These are phyloP conservation scores for Arnoldichthys spilopterus DNA, from an alignment of 2,797 vertebrate species.

Conservation along the genomic window DNA sequence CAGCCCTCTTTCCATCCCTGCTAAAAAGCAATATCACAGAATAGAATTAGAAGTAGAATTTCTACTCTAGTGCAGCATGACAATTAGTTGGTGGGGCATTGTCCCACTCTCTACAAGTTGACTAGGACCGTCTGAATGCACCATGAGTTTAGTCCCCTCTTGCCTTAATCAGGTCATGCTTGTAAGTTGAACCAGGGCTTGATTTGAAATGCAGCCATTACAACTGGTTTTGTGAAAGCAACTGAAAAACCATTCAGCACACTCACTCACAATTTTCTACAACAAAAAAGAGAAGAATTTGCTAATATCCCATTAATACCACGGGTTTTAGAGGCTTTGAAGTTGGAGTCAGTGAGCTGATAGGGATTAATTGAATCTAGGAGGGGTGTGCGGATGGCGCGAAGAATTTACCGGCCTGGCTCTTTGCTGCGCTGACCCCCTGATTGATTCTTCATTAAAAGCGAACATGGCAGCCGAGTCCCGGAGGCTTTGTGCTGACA, in stretches of 20 bases:
- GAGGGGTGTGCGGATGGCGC: conserved; percentile 60
- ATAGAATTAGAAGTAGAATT: no score
- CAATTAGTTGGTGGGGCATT: no score
- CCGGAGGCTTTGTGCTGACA: conserved; percentile 23
- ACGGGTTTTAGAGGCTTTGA: conserved; percentile 68
- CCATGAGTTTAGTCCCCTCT: neutral
- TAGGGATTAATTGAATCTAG: conserved; percentile 77
- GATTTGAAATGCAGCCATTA: neutral
- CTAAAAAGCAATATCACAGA: no score
- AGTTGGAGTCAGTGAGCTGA: conserved; percentile 68
- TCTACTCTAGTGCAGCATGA: no score
- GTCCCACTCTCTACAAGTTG: no score
- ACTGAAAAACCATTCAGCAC: neutral
- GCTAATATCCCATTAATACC: conserved; percentile 71
- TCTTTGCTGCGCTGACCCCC: conserved; percentile 60
- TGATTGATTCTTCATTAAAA: conserved; percentile 45
- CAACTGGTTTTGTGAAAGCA: conserved; percentile 26
- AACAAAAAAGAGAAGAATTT: conserved; percentile 41
- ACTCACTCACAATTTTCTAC: conserved; percentile 14
- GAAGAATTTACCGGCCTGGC: conserved; percentile 65
- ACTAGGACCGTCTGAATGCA: neutral
- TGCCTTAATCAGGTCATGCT: neutral
- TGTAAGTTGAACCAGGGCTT: neutral
- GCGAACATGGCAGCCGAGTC: conserved; percentile 24
- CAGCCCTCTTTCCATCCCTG: no score